Percentiles rank a stretch among this genome's conserved stretches.
phyloP scores from a whole-genome alignment of 2,888 invertebrate species.

The Suillia variegata region DNA sequence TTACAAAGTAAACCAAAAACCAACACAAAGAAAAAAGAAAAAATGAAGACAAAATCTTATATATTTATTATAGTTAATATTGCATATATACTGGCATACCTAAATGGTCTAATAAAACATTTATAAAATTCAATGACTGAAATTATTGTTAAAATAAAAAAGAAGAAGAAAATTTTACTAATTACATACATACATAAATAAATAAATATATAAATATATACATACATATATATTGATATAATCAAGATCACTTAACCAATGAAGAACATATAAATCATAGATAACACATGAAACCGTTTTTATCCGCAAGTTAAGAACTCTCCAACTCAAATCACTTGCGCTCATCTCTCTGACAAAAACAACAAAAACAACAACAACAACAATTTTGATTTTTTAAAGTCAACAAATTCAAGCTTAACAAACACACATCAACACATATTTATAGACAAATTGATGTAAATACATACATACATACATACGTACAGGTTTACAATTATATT shows the following conservation, averaged over 20 bases:
- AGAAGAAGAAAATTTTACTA: slow-evolving; percentile 47
- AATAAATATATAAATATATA: no score
- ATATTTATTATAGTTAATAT: slow-evolving; percentile 13
- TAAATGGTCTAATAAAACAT: slow-evolving; percentile 16
- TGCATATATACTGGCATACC: slow-evolving; percentile 16
- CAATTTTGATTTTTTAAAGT: not conserved
- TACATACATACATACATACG: not conserved
- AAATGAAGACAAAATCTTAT: not conserved
- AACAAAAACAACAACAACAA: no score
- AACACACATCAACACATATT: not conserved
- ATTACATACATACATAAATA: no score
- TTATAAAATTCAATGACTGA: slow-evolving; percentile 44
- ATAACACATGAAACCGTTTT: slow-evolving; percentile 12
- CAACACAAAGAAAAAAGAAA: slow-evolving; percentile 14
- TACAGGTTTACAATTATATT: not conserved
- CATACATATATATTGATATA: no score
- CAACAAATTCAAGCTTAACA: not conserved
- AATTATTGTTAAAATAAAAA: slow-evolving; percentile 59
- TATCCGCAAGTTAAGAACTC: not conserved
- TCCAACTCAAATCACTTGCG: no score
- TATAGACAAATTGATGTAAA: not conserved
- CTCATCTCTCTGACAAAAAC: no score
- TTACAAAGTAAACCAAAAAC: slow-evolving; percentile 31
- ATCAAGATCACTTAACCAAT: no score
- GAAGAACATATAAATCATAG: no score